Base-by-base conservation (phyloP, 2,113 vertebrate genomes). In the Tenebrosternarchus preto region DNA sequence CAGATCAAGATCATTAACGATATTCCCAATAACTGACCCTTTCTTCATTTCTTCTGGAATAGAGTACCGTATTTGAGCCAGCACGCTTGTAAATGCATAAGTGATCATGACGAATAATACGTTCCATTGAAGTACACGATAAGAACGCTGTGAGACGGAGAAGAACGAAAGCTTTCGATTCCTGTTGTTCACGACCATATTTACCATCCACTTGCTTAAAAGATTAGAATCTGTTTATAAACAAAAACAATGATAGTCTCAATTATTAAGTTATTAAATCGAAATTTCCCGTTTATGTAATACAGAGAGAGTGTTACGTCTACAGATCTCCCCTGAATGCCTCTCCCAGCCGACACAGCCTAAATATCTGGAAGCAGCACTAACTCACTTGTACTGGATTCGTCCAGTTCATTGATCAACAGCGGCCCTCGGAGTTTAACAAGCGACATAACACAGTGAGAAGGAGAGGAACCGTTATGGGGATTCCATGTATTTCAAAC, bases 361-460 rank as follows among this genome's bases (percentile, higher is more conserved):
- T 27, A 25, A 63, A 22, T 1, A 60, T 22, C n/a, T 60, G 57
- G 22, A 60, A n/a, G 57, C 57, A 60, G 57, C 24, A 2, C 57
- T 59, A 20, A 60, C 2, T 2, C 8, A 20, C 2, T 24, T 22
- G 24, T n/a, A 24, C 11, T 22, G 24, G n/a, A 22, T 25, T n/a
- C 2, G 1, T 4, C 33, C 33, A 36, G 22, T 64, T 8, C 8
- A 61, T 43, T 15, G 20, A 78, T 25, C 81, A 80, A 83, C 84
- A 85, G 81, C 84, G 84, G 73, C 84, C n/a, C 80, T 83, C 36
- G 61, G 84, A 85, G 84, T 70, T 56, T 5, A 85, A 70, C 33
- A 36, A 36, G 33, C 6, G 33, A 36, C 2, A 36, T 36, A 36
- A 36, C 33, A 36, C 33, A 36, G 6, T 36, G 33, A 36, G 33